Conservation (phyloP, 2,888 invertebrate species). For the Spodoptera picta region DNA sequence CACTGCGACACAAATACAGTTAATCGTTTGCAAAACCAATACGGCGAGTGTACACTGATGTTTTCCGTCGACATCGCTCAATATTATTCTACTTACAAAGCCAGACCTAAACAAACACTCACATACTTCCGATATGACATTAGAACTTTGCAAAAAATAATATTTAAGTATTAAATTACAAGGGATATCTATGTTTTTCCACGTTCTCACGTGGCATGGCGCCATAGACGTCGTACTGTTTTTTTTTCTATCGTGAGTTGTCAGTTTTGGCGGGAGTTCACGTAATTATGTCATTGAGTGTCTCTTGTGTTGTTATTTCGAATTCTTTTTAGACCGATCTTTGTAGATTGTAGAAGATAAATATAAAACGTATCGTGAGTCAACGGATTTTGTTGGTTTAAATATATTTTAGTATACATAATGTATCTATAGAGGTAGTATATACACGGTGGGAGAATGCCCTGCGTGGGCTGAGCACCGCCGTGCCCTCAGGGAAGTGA, state of each 20-base stretch:
- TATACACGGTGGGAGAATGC: too few species aligned
- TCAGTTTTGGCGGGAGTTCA: conserved; percentile 56
- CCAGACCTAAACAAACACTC: conserved; percentile 79
- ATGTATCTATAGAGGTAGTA: too few species aligned
- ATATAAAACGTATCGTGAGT: conserved; percentile 19
- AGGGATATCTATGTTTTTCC: conserved; percentile 60
- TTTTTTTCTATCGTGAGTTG: conserved; percentile 55
- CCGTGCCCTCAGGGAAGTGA: too few species aligned
- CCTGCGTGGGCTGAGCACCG: too few species aligned
- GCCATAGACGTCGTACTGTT: conserved; percentile 70
- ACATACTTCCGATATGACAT: conserved; percentile 80
- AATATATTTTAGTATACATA: background rate
- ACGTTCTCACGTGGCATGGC: conserved; percentile 74
- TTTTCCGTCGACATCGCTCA: conserved; percentile 70
- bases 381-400: conserved; percentile 15
- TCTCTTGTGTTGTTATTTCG: conserved; percentile 51
- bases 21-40: conserved; percentile 73
- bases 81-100: conserved; percentile 81
- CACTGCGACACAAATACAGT: conserved; percentile 43
- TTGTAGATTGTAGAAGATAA: conserved; percentile 1
- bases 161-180: conserved; percentile 79
- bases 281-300: conserved; percentile 57
- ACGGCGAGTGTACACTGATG: conserved; percentile 63
- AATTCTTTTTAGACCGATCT: conserved; percentile 41
- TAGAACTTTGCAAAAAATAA: conserved; percentile 79